Evolutionary conservation across 2,888 invertebrate genomes (phyloP).

Genomic region (Epirrhoe alternata): DNA sequence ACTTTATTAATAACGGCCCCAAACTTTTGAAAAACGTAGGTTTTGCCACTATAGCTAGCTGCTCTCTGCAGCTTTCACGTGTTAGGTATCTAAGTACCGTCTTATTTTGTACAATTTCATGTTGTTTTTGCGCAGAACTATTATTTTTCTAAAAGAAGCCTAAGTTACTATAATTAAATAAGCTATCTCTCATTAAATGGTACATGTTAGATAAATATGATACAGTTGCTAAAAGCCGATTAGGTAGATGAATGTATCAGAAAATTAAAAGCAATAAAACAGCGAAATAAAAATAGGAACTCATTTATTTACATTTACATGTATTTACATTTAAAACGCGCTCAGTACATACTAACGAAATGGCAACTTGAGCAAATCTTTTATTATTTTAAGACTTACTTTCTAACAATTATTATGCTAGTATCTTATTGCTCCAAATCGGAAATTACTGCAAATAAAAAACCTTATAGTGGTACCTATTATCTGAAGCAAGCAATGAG

Average conservation of each 20-base stretch:
- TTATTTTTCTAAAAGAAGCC: too few relatives aligned
- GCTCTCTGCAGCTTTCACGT: too few relatives aligned
- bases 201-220: too few relatives aligned
- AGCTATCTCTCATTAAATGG: too few relatives aligned
- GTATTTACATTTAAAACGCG: constrained; percentile 71
- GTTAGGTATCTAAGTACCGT: too few relatives aligned
- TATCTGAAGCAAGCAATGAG: background rate
- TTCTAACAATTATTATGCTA: constrained; percentile 39
- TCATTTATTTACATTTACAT: constrained; percentile 80
- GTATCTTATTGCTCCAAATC: constrained; percentile 19
- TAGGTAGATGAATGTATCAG: background rate
- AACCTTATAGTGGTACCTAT: background rate
- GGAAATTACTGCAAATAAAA: background rate
- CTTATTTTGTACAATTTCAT: too few relatives aligned
- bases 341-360: constrained; percentile 62
- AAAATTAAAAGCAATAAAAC: constrained; percentile 61
- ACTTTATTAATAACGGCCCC: too few relatives aligned
- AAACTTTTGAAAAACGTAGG: too few relatives aligned
- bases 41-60: too few relatives aligned
- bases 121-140: too few relatives aligned
- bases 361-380: constrained; percentile 81
- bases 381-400: constrained; percentile 45
- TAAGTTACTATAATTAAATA: too few relatives aligned
- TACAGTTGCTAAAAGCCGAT: background rate
- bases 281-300: constrained; percentile 75